A percentile compares a stretch with the other conserved stretches of the same genome.
These are phyloP conservation scores for Agrotis puta DNA, from an alignment of 2,888 invertebrate species.

Conservation along the genomic window DNA sequence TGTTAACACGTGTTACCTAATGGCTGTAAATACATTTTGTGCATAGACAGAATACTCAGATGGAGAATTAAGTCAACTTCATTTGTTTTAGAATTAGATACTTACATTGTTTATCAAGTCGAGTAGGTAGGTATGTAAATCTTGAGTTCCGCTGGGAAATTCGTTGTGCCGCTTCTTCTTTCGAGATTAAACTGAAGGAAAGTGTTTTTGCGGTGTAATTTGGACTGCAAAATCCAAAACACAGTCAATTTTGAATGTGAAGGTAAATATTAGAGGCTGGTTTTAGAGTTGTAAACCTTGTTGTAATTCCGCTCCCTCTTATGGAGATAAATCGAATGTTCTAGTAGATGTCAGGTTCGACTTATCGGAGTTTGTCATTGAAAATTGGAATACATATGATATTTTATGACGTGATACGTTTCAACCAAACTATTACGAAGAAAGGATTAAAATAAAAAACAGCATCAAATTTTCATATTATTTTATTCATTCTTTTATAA, in stretches of 20 bases:
- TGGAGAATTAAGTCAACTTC: background rate
- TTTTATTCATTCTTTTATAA: conserved; percentile 91
- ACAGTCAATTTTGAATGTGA: background rate
- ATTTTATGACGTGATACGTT: background rate
- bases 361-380: background rate
- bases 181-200: conserved; percentile 13
- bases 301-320: background rate
- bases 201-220: conserved; percentile 2
- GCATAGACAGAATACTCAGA: background rate
- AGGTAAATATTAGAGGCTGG: background rate
- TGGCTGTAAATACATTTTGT: conserved; percentile 3
- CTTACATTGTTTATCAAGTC: conserved; percentile 26
- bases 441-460: conserved; percentile 67
- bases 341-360: background rate
- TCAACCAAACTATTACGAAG: background rate
- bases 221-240: background rate
- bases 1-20: conserved; percentile 12
- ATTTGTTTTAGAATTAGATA: conserved; percentile 7
- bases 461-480: conserved; percentile 79
- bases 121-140: conserved; percentile 39
- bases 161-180: conserved; percentile 15
- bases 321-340: background rate
- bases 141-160: conserved; percentile 35
- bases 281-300: background rate
- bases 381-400: background rate